A percentile compares a stretch with the other conserved stretches of the same genome.
Conservation (phyloP, 2,797 vertebrate genomes). For the Ceryle rudis region DNA sequence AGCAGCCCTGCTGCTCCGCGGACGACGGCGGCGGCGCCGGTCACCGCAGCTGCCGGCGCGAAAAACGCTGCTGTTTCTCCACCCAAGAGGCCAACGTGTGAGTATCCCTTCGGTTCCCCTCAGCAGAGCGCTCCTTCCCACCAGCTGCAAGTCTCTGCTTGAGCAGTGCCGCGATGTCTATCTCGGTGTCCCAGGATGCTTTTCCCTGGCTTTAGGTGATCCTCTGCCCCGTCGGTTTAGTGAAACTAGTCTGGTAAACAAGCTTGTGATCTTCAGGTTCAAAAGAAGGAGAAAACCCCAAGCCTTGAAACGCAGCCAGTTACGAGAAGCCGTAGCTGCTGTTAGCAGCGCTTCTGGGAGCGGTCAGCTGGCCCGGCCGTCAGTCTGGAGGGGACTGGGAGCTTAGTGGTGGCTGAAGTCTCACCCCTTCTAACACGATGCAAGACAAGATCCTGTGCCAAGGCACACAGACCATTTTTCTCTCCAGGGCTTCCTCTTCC, state of each 20-base stretch:
- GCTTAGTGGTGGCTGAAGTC: background rate
- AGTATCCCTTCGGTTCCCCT: background rate
- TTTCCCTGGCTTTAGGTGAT: background rate
- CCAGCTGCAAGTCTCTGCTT: background rate
- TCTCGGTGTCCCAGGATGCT: no score
- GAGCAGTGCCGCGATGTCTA: fast-evolving
- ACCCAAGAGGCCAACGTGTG: slow-evolving; percentile 85
- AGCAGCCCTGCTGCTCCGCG: slow-evolving; percentile 65
- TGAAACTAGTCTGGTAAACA: background rate
- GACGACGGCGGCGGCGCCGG: slow-evolving; percentile 65
- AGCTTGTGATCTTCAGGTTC: background rate
- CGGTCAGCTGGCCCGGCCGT: background rate
- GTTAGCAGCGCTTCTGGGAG: background rate
- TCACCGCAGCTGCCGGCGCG: background rate
- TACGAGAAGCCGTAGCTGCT: background rate
- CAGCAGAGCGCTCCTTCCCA: no score
- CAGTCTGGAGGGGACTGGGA: background rate
- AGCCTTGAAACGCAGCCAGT: no score
- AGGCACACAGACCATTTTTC: background rate
- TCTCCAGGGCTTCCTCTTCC: background rate
- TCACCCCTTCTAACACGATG: no score
- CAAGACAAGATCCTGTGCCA: background rate
- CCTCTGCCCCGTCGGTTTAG: background rate
- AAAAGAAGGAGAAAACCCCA: background rate
- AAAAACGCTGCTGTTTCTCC: slow-evolving; percentile 56